Evolutionary conservation across 2,797 vertebrate species (phyloP), one percentile per base, ranked within the genome.

Genomic region (Spinibarbus caldwelli): DNA sequence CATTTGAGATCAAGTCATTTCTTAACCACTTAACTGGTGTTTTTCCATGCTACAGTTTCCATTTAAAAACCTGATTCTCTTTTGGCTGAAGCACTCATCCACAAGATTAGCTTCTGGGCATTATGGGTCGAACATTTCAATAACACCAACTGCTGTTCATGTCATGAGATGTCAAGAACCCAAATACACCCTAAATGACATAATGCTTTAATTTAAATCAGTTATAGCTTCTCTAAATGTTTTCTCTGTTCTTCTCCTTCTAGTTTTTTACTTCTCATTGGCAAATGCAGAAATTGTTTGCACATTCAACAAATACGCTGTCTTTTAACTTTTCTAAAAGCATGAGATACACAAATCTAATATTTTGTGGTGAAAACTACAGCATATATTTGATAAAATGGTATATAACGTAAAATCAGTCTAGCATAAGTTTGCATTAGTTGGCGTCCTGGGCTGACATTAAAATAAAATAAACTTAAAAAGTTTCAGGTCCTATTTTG

Each of bases 1-100:
- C n/a, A n/a, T n/a, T n/a, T n/a, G n/a, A n/a, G n/a, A n/a, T n/a
- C 54, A 47, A 75, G 59, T 77, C 5, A 84, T 84, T 78, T 78
- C 47, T 68, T 77, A 77, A 54, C 34, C 34, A 77, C 59, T 41
- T 54, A 77, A 77, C 67, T 67, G 59, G 26, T 14, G 59, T 84
- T 84, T 84, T 84, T 67, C 82, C 82, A 77, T 54, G 75, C 62
- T 31, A 66, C 6, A 36, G 82, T 77, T 75, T 29, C 64, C 49
- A 49, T 67, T 80, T 66, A 47, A 47, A 67, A 23, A 19, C 29
- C 2, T 84, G 47, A 84, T 77, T 68, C 59, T 68, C 47, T 84
- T 78, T 68, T 78, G 75, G 75, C 66, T 49, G 8, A 31, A 80
- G 31, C 7, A 0, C 14, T 73, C 14, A 73, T 52, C 34, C 34